Evolutionary conservation across 2,888 invertebrate species (phyloP).

Genomic region (Leptinotarsa juncta): DNA sequence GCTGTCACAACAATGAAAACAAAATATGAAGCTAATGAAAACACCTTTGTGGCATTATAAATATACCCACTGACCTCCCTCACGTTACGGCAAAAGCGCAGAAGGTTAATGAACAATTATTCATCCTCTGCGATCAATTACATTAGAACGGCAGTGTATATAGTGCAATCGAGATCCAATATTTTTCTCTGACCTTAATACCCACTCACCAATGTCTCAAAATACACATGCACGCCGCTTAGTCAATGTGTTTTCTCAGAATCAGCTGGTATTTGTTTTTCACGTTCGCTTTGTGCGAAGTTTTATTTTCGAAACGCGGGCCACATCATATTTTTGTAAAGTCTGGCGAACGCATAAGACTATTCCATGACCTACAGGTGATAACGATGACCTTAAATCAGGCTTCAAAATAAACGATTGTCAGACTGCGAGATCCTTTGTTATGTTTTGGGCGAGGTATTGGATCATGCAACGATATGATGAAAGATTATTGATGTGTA

Average conservation of each 20-base stretch:
- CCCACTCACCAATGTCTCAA: conserved; percentile 28
- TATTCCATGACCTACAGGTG: conserved; percentile 12
- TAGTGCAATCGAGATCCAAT: conserved; percentile 17
- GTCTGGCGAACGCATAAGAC: conserved; percentile 13
- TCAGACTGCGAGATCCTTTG: not conserved
- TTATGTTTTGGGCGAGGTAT: too few species aligned
- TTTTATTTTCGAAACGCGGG: conserved; percentile 15
- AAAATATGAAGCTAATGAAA: too few species aligned
- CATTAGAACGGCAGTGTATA: not conserved
- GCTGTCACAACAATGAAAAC: too few species aligned
- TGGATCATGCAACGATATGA: not conserved
- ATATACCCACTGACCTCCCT: not conserved
- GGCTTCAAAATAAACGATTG: not conserved
- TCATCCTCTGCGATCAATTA: not conserved
- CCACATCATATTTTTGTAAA: conserved; percentile 21
- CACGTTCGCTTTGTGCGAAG: conserved; percentile 23
- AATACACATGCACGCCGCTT: conserved; percentile 19
- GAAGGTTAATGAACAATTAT: not conserved
- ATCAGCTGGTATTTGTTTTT: conserved; percentile 28
- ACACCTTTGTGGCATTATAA: too few species aligned
- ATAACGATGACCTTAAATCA: conserved; percentile 6
- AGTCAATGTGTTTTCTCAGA: conserved; percentile 27
- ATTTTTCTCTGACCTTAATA: conserved; percentile 26
- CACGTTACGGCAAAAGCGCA: not conserved
- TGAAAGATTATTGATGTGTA: not conserved